A percentile compares a stretch with the other conserved stretches of the same genome.
Evolutionary conservation across 2,113 vertebrate species (phyloP).

Genomic region (Seriola quinqueradiata): DNA sequence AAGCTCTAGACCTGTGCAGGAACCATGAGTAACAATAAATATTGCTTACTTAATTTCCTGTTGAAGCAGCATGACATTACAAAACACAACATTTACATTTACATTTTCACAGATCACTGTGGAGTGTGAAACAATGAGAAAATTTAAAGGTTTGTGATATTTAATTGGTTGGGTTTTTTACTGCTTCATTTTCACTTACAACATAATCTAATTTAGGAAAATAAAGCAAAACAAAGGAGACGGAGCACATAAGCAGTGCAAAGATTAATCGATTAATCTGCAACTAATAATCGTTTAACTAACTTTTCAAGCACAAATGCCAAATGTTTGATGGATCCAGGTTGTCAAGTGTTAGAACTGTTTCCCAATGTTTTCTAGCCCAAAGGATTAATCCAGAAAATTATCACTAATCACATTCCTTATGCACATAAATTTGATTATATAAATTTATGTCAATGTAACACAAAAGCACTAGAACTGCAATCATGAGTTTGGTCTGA

Average conservation of each 20-base stretch:
- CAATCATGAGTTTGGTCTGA: not conserved
- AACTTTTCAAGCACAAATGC: not conserved
- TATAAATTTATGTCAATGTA: not conserved
- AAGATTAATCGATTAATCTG: not conserved
- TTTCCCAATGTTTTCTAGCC: not conserved
- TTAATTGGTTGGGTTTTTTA: not conserved
- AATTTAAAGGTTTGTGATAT: not conserved
- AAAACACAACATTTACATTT: not conserved
- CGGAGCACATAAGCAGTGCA: not conserved
- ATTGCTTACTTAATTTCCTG: constrained; percentile 9
- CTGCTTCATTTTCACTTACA: not conserved
- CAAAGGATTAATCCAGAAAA: not conserved
- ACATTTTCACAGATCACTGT: not conserved
- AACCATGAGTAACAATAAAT: not conserved
- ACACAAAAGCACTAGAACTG: not conserved
- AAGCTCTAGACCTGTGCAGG: not conserved
- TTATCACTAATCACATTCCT: not conserved
- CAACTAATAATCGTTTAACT: not conserved
- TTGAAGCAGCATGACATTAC: not conserved
- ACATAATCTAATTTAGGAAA: not conserved
- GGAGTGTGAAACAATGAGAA: too few species aligned
- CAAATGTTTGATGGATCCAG: not conserved
- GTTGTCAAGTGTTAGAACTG: not conserved
- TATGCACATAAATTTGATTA: not conserved
- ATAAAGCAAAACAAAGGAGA: not conserved